Evolutionary conservation across 2,797 vertebrate genomes (phyloP).

Genomic region (Knipowitschia caucasica): DNA sequence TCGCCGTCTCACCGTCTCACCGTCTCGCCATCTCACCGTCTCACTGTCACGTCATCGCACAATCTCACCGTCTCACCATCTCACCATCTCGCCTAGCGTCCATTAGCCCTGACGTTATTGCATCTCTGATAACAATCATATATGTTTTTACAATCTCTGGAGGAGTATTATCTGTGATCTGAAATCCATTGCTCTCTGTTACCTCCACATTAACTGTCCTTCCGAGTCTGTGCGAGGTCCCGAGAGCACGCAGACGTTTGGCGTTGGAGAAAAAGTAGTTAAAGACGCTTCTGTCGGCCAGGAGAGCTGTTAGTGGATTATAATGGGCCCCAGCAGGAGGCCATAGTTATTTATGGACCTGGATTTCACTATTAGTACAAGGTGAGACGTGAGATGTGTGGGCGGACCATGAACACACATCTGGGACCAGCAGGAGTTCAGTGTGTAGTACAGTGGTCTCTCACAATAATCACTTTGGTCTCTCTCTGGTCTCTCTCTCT

Average conservation of each 20-base stretch:
- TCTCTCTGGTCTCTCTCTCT: no score
- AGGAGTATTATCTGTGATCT: conserved; percentile 28
- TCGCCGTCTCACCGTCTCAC: no score
- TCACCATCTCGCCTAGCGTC: conserved; percentile 5
- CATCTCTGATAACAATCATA: conserved; percentile 23
- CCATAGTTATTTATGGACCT: conserved; percentile 53
- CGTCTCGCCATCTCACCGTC: no score
- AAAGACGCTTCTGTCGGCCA: conserved; percentile 35
- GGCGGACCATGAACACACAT: conserved; percentile 6
- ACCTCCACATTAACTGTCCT: conserved; percentile 28
- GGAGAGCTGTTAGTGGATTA: conserved; percentile 47
- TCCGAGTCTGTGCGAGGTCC: conserved; percentile 43
- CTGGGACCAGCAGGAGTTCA: conserved; percentile 3
- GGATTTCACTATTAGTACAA: conserved; percentile 50
- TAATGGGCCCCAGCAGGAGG: conserved; percentile 47
- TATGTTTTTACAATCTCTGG: conserved; percentile 29
- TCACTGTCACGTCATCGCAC: no score
- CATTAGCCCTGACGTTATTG: conserved; percentile 12
- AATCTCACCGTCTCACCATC: no score
- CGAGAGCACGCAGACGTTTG: conserved; percentile 31
- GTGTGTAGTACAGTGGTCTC: conserved; percentile 29
- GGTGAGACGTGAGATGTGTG: conserved; percentile 36
- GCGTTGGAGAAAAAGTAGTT: conserved; percentile 36
- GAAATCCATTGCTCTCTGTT: conserved; percentile 36
- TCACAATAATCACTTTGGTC: no score